Evolutionary conservation across 2,113 vertebrate species (phyloP).

Genomic region (Aegypius monachus): DNA sequence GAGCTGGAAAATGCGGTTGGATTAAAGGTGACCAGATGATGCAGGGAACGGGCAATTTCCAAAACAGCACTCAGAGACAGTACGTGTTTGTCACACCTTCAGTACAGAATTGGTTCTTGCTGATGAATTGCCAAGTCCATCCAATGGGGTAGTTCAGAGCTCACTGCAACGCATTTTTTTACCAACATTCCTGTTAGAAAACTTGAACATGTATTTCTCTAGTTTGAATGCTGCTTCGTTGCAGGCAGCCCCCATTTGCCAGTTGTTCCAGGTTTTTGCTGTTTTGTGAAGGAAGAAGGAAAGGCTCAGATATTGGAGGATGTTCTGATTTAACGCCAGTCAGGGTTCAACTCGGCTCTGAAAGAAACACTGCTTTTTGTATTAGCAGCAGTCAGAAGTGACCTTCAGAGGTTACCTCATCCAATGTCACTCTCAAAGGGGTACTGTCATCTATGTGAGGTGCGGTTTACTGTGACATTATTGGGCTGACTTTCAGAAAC

Average conservation of each 20-base stretch:
- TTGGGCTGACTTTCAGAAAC: background rate
- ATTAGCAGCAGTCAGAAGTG: background rate
- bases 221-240: constrained; percentile 50
- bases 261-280: background rate
- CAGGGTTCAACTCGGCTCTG: background rate
- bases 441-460: background rate
- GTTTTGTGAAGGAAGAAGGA: constrained; percentile 21
- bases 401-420: background rate
- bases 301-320: background rate
- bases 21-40: background rate
- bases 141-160: background rate
- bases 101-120: background rate
- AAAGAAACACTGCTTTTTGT: background rate
- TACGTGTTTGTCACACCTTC: background rate
- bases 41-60: background rate
- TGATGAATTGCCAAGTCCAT: background rate
- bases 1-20: background rate
- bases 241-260: background rate
- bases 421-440: background rate
- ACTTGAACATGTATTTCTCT: constrained; percentile 55
- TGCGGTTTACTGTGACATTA: background rate
- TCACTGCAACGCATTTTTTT: constrained; percentile 26
- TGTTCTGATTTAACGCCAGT: background rate
- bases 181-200: constrained; percentile 76
- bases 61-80: background rate